Conservation (phyloP, 2,888 invertebrate species). For the Oscheius sp. region DNA sequence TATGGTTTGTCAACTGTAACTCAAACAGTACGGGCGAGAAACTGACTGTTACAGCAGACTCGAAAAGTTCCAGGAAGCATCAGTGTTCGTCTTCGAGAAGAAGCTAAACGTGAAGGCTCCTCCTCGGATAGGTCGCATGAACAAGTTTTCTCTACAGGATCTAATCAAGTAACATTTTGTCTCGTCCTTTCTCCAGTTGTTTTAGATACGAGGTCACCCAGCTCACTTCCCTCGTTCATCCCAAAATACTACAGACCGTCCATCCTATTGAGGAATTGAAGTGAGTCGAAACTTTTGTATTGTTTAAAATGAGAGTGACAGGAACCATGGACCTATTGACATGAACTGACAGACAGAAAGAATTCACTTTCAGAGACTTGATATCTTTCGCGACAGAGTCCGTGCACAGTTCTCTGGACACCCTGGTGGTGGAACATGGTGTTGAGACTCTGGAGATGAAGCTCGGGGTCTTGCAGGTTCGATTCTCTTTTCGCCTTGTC, state of each 20-base stretch:
- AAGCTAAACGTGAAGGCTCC: conserved; percentile 69
- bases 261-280: conserved; percentile 68
- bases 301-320: too few species aligned
- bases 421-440: conserved; percentile 54
- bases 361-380: conserved; percentile 46
- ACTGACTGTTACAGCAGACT: neutral
- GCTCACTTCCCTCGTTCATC: conserved; percentile 64
- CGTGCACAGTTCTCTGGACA: conserved; percentile 59
- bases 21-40: neutral
- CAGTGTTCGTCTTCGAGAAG: conserved; percentile 67
- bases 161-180: conserved; percentile 57
- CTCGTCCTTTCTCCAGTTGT: neutral
- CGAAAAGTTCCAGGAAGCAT: conserved; percentile 57
- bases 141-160: conserved; percentile 66
- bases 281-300: conserved; percentile 41
- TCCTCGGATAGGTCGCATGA: conserved; percentile 67
- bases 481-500: neutral
- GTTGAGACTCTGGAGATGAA: conserved; percentile 71
- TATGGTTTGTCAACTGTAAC: neutral
- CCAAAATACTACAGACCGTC: conserved; percentile 63
- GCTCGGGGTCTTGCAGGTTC: conserved; percentile 68
- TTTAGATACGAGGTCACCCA: conserved; percentile 65
- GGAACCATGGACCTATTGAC: too few species aligned
- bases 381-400: conserved; percentile 58
- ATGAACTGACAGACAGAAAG: neutral